Base-by-base conservation (phyloP, 2,797 vertebrate species). In the Melanotaenia nigrans region DNA sequence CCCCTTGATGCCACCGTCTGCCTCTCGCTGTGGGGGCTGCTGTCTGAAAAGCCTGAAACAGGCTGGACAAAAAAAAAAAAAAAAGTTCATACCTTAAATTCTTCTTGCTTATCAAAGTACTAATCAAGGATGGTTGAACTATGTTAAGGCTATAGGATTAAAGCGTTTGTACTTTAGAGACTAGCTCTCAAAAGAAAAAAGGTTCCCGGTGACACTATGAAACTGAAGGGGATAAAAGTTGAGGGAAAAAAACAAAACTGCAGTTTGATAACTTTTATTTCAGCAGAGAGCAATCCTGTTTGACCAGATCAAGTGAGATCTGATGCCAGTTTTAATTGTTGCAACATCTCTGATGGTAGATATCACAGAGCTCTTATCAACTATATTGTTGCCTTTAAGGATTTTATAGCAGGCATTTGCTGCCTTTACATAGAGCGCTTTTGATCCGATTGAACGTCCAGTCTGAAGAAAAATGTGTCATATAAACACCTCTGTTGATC, bases 11-110 rank as follows among this genome's bases (percentile, higher is more conserved):
- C 60, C 42, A 53, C n/a, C 14, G 60, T n/a, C 28, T 3, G 47
- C 68, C 25, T 70, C 35, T 28, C 25, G 12, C 32, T 38, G 49
- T 70, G 68, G 68, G 54, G 49, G 47, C 45, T 53, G 57, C 57
- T n/a, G 45, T 40, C 32, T 56, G 35, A 40, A 56, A 40, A 56
- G 47, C 25, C 38, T 35, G 30, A 57, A 61, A 71, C 53, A 56
- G 38, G 13, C 40, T 47, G 42, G 12, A 42, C 36, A 42, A 59
- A 10, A 22, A 67, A 18, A 33, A 33, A 22, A 12, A 4, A 8
- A 49, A 7, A 49, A 49, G 22, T 22, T 58, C 20, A 49, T 49
- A 54, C n/a, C 38, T 33, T 38, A 3, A 40, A 1, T 40, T 13
- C 11, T 8, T 35, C 9, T 40, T 22, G 20, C 45, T 51, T 51